These are phyloP conservation scores for Drosophila pectinifera DNA, from an alignment of 1,140 invertebrate species.

Conservation along the genomic window DNA sequence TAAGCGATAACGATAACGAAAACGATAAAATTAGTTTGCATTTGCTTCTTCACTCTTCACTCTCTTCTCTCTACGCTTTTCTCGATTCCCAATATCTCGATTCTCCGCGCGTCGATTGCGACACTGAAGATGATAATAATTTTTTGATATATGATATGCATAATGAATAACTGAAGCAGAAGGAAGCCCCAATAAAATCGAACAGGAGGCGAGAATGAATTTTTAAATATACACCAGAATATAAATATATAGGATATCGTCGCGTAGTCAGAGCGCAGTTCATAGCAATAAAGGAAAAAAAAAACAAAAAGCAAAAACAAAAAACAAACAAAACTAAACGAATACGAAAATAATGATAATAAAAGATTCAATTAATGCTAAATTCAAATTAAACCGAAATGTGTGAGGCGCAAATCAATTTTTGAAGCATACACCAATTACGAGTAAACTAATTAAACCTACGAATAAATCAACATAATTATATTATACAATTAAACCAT, in stretches of 20 bases:
- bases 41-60: slow-evolving; percentile 32
- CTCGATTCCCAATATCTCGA: slow-evolving; percentile 44
- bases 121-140: slow-evolving; percentile 80
- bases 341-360: slow-evolving; percentile 17
- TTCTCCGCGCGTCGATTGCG: slow-evolving; percentile 67
- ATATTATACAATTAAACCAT: slow-evolving; percentile 40
- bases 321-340: slow-evolving; percentile 19
- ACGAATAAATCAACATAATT: slow-evolving; percentile 48
- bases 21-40: slow-evolving; percentile 20
- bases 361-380: slow-evolving; percentile 38
- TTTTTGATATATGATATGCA: slow-evolving; percentile 70
- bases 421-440: slow-evolving; percentile 76
- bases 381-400: slow-evolving; percentile 21
- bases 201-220: slow-evolving; percentile 37
- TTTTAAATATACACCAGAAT: slow-evolving; percentile 55
- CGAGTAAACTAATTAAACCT: slow-evolving; percentile 56
- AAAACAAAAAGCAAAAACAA: slow-evolving; percentile 22
- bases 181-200: slow-evolving; percentile 20
- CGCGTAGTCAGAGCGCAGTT: slow-evolving; percentile 67
- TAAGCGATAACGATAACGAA: slow-evolving; percentile 7
- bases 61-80: slow-evolving; percentile 43
- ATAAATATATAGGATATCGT: slow-evolving; percentile 54
- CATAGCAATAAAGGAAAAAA: slow-evolving; percentile 59
- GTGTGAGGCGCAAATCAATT: slow-evolving; percentile 47
- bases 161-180: slow-evolving; percentile 33